Evolutionary conservation across 2,888 invertebrate species (phyloP), one percentile per base, ranked within the genome.

Genomic region (Autographa pulchrina): DNA sequence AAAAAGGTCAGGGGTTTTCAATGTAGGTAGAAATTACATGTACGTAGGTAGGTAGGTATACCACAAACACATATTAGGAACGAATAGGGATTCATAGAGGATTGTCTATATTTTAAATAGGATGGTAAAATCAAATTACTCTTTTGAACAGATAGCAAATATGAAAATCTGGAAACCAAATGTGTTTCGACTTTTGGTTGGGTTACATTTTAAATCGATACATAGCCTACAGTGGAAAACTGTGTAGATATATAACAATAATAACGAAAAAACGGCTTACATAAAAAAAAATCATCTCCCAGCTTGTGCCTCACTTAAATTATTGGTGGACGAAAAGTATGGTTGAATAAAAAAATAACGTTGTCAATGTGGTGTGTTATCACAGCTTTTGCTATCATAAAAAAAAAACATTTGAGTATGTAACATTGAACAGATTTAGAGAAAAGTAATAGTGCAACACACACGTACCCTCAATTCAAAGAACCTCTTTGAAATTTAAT

Each of bases 401-500:
- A 65, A 70, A 65, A 70, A 20, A 72, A 38, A 32, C 13, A 52
- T 72, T 48, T n/a, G 56, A 16, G n/a, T 41, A 32, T 54, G 20
- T 18, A 38, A 31, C 48, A 18, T 52, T 62, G 72, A 74, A 77
- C 76, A 66, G 68, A 75, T 72, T 70, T 76, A 65, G 18, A 68
- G 69, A 62, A 80, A 72, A 73, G 65, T 52, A 68, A 68, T 58
- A 70, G 62, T 71, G 62, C 70, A 72, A 65, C 72, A 76, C 52
- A 80, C 69, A 73, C 67, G 70, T 68, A 74, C 73, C 66, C 70
- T 76, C 72, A 74, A 85, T 83, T 79, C 75, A 84, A 88, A 90
- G 89, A 88, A 86, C 83, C 87, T 89, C 88, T 90, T 90, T 90
- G 88, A 88, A 89, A 90, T 90, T 90, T 91, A 92, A 91, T 91